Conservation (phyloP, 2,797 vertebrate species). For the Tolypeutes matacus region DNA sequence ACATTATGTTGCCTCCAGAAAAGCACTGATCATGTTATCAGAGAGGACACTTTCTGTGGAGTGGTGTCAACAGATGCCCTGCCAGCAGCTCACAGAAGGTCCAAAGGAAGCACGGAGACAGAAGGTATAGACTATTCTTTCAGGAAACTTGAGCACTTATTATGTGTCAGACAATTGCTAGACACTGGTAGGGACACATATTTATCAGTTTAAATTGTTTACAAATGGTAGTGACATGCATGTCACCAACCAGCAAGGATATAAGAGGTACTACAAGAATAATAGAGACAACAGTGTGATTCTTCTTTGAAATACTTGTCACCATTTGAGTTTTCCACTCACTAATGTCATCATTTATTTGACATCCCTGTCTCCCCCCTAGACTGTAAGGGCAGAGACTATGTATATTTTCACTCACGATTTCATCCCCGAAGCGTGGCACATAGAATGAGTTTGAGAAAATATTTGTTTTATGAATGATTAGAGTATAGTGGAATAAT, state of each 20-base stretch:
- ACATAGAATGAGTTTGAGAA: neutral
- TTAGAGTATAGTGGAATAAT: neutral
- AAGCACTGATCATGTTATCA: no score
- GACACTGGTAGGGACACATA: neutral
- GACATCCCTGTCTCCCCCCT: neutral
- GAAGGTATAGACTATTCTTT: neutral
- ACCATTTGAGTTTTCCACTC: neutral
- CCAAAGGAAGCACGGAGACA: neutral
- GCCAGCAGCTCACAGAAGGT: neutral
- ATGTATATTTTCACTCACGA: neutral
- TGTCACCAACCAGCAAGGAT: neutral
- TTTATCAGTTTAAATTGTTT: neutral
- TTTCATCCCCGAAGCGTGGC: neutral
- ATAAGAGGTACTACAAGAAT: neutral
- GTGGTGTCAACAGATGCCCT: neutral
- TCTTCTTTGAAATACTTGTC: neutral
- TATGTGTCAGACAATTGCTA: neutral
- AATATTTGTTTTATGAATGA: neutral
- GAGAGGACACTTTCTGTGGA: neutral
- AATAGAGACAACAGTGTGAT: fast-evolving
- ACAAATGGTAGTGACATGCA: neutral
- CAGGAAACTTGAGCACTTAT: neutral
- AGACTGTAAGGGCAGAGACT: neutral
- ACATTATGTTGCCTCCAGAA: neutral
- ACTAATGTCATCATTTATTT: neutral